A percentile compares a stretch with the other conserved stretches of the same genome.
Evolutionary conservation across 2,113 vertebrate species (phyloP).

Genomic region (Channa argus): DNA sequence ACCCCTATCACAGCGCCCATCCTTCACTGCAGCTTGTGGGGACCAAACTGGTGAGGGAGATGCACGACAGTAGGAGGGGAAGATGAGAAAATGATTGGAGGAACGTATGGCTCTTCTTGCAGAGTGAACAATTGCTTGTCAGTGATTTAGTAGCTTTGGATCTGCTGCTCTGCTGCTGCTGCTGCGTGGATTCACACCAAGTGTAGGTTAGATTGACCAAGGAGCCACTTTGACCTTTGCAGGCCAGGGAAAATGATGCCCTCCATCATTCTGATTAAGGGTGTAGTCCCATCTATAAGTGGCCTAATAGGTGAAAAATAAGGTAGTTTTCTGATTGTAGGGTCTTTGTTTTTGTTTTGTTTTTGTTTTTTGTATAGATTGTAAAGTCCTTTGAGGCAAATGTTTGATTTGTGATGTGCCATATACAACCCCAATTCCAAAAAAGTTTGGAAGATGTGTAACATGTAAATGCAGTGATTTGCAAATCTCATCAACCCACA

Average conservation of each 20-base stretch:
- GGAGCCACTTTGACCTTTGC: constrained; percentile 47
- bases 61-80: constrained; percentile 13
- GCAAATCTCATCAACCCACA: no score
- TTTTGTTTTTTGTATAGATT: no score
- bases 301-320: not conserved
- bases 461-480: not conserved
- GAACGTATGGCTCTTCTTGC: constrained; percentile 24
- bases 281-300: constrained; percentile 8
- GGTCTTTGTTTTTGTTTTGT: no score
- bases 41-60: constrained; percentile 38
- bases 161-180: constrained; percentile 15
- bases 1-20: constrained; percentile 29
- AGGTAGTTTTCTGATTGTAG: no score
- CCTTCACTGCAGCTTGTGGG: constrained; percentile 36
- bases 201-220: constrained; percentile 45
- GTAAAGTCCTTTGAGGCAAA: no score
- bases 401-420: no score
- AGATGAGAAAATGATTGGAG: constrained; percentile 40
- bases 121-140: constrained; percentile 41
- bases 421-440: no score
- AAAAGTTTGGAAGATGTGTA: no score
- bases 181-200: constrained; percentile 45
- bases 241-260: constrained; percentile 41
- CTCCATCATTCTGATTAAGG: not conserved
- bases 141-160: constrained; percentile 59